Percentiles rank a stretch among this genome's conserved stretches.
phyloP scores from a whole-genome alignment of 2,888 invertebrate species.

The Lochmaea crataegi region DNA sequence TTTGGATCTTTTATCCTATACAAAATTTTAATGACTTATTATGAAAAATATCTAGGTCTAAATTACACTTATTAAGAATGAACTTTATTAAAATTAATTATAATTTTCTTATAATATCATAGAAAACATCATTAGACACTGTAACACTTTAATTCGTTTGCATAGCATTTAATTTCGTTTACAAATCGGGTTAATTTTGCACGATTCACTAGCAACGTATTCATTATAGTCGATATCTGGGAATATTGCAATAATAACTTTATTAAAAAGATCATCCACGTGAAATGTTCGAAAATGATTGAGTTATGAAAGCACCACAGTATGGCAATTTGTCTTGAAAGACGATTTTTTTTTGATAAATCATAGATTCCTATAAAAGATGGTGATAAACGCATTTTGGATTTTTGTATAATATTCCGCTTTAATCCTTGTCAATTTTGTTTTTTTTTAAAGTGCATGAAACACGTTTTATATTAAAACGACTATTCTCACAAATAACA shows the following conservation, averaged over 20 bases:
- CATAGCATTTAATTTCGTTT: background rate
- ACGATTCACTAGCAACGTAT: background rate
- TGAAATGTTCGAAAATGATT: no score
- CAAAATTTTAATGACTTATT: no score
- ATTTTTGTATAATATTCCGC: no score
- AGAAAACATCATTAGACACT: background rate
- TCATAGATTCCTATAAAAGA: no score
- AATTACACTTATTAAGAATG: background rate
- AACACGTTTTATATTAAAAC: conserved; percentile 16
- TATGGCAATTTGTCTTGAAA: no score
- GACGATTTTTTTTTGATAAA: no score
- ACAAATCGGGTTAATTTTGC: background rate
- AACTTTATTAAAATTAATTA: background rate
- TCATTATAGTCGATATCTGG: background rate
- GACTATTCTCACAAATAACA: background rate
- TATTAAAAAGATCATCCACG: background rate
- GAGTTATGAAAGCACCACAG: no score
- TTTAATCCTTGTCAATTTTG: no score
- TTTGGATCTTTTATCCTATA: no score
- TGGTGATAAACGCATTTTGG: no score
- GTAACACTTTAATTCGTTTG: background rate
- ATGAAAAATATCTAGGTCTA: background rate
- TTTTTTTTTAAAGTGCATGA: no score
- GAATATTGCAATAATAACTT: background rate
- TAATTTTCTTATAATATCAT: background rate